Evolutionary conservation across 2,888 invertebrate species (phyloP), one percentile per base, ranked within the genome.

Genomic region (Macrosoma leucophasiata): DNA sequence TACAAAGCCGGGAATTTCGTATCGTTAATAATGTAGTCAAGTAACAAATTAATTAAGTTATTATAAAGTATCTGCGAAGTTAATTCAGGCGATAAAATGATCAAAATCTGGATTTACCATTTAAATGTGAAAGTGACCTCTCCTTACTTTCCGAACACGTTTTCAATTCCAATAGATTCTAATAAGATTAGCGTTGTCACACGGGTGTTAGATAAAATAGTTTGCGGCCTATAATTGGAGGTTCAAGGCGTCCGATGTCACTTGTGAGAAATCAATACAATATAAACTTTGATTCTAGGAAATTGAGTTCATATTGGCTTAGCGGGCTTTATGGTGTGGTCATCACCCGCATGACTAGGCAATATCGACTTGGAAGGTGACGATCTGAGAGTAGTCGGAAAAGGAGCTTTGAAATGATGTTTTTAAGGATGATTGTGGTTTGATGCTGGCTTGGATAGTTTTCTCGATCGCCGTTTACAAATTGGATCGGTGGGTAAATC

Each of bases 141-240:
- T 30, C 35, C 35, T 30, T 14, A 30, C 39, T 48, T 48, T 56
- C 61, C 59, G 46, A 48, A 50, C 60, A 46, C 59, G 62, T 62
- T 67, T 71, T 70, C 76, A 74, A 76, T 79, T 70, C 74, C 82
- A 71, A 82, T 84, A 81, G 76, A 82, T 82, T 71, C 72, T 77
- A 81, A 84, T 72, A 70, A 79, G 82, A 84, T 82, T 82, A 84
- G 62, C 59, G 73, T 67, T 76, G 84, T 82, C 82, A 71, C 77
- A 74, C 72, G 74, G 77, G 77, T 62, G 78, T 77, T 74, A 78
- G 79, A 79, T 79, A 79, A 81, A 82, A 81, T 79, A 81, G 79
- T 81, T 81, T 79, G 79, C 78, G 81, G 81, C 63, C 79, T 77
- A 81, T 82, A 82, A 81, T 79, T 81, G 81, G 70, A n/a, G 75